Conservation (phyloP, 35 echinoderm and acorn worm genomes). For the Chiridota heheva region DNA sequence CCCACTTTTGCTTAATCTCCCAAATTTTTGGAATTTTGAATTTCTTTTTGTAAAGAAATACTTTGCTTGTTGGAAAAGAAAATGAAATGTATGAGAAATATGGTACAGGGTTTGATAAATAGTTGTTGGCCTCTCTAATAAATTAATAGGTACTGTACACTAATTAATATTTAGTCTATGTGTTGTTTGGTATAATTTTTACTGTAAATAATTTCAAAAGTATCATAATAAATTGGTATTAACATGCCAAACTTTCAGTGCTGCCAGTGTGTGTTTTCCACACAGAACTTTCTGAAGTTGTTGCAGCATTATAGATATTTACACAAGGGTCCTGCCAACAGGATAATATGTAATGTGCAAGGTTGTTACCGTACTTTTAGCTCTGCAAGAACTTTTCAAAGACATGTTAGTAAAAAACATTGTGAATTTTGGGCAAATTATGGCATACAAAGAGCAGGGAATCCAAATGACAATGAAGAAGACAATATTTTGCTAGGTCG, state of each 20-base stretch:
- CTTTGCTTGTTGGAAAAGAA: too few relatives aligned
- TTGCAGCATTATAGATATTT: conserved; percentile 48
- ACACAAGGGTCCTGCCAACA: conserved; percentile 6
- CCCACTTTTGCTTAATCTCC: too few relatives aligned
- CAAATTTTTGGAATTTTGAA: too few relatives aligned
- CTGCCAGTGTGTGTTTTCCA: background rate
- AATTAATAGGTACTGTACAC: too few relatives aligned
- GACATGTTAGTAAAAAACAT: conserved; percentile 18
- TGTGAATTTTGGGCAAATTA: conserved; percentile 15
- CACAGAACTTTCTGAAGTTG: background rate
- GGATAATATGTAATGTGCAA: background rate
- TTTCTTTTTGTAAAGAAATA: too few relatives aligned
- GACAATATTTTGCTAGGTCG: background rate
- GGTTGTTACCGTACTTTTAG: conserved; percentile 15
- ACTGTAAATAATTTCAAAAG: too few relatives aligned
- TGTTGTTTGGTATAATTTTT: too few relatives aligned
- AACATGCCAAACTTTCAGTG: conserved; percentile 6
- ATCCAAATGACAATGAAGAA: conserved; percentile 3
- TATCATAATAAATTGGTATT: too few relatives aligned
- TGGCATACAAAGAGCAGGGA: background rate
- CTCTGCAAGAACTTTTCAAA: conserved; percentile 26
- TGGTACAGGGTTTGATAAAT: too few relatives aligned
- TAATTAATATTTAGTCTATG: too few relatives aligned
- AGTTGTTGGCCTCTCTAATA: too few relatives aligned
- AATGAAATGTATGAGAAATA: too few relatives aligned